Percentiles rank a stretch among this genome's conserved stretches.
Evolutionary conservation across 2,113 vertebrate genomes (phyloP).

Genomic region (Sus scrofa): T2T-Sscrofa CM000812.6:73510001-73510500

Average conservation of each 20-base stretch:
- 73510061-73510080: constrained; percentile 59
- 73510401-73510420: constrained; percentile 54
- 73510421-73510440: constrained; percentile 61
- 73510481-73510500: neutral
- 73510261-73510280: constrained; percentile 78
- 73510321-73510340: constrained; percentile 70
- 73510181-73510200: constrained; percentile 68
- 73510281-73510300: constrained; percentile 75
- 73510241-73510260: constrained; percentile 75
- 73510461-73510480: neutral
- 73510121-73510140: constrained; percentile 66
- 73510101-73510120: constrained; percentile 62
- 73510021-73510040: constrained; percentile 12
- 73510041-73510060: constrained; percentile 67
- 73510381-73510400: constrained; percentile 52
- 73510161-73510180: constrained; percentile 63
- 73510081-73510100: constrained; percentile 58
- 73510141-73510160: constrained; percentile 64
- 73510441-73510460: constrained; percentile 19
- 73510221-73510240: constrained; percentile 80
- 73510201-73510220: constrained; percentile 75
- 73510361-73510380: constrained; percentile 70
- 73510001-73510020: constrained; percentile 5
- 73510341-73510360: constrained; percentile 58
- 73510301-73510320: constrained; percentile 66